Base-by-base conservation (phyloP, 2,888 invertebrate species). In the Muscina levida region DNA sequence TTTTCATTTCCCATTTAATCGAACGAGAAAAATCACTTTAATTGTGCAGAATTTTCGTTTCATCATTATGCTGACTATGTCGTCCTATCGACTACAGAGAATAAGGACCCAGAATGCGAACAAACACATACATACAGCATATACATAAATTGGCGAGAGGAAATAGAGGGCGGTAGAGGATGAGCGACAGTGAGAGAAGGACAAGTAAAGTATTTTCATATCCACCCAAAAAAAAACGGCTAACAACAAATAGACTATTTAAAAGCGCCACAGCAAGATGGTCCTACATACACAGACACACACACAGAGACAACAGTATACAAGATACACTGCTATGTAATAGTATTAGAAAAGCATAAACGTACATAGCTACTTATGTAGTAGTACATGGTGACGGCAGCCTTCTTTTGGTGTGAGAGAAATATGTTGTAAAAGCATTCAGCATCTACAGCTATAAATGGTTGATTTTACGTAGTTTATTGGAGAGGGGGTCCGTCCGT, bases 21-120 rank as follows among this genome's bases (percentile, higher is more conserved):
- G 17, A 53, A 62, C 62, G 51, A 65, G 39, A 72, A 66, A 68
- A 66, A 68, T 51, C 62, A 76, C 48, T 76, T 78, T 74, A 82
- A 79, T 79, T 78, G 72, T 73, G 65, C 57, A 62, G 56, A 68
- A 73, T 78, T 80, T 62, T 62, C 26, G 57, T 56, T 48, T 73
- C 62, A 48, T 67, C 39, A 65, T 39, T 70, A 80, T 73, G 73
- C 76, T 76, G 78, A 74, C 39, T 78, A 76, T 70, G 73, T 73
- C 73, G 73, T 73, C 73, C 67, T 44, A 44, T n/a, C n/a, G 24
- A 44, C 15, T 56, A 19, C 66, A 37, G 53, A 15, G 24, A 37
- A 19, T 15, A 57, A 19, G 17, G 24, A 37, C 4, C 24, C 26
- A 44, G 22, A 31, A 31, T 31, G 31, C 4, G 8, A 3, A 31